These are phyloP conservation scores for Porites lobata DNA, from an alignment of 92 coral and sea anemone species.

Conservation along the genomic window DNA sequence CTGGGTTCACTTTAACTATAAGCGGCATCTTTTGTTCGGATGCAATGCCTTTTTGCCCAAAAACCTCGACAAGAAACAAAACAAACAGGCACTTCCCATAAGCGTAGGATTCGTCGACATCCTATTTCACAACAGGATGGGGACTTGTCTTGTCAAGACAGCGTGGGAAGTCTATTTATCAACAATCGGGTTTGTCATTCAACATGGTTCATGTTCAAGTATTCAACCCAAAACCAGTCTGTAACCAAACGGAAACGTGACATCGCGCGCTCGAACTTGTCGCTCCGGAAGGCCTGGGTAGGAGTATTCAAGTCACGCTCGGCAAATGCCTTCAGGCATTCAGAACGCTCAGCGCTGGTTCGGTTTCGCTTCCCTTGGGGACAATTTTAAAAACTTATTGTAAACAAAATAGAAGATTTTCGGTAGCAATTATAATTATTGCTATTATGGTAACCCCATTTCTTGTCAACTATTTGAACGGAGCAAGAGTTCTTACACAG, in stretches of 20 bases:
- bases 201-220: not conserved
- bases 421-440: not conserved
- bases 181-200: not conserved
- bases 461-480: constrained; percentile 51
- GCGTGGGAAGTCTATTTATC: not conserved
- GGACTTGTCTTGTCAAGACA: constrained; percentile 17
- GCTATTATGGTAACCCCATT: constrained; percentile 3
- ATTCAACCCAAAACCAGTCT: no score
- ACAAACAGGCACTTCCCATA: not conserved
- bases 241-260: not conserved
- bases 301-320: not conserved
- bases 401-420: no score
- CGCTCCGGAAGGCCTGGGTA: not conserved
- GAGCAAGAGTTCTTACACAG: constrained; percentile 53
- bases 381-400: not conserved
- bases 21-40: constrained; percentile 58
- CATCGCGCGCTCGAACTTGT: not conserved
- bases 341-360: no score
- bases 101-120: not conserved
- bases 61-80: not conserved
- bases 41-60: constrained; percentile 3
- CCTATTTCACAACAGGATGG: not conserved
- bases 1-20: constrained; percentile 70
- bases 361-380: not conserved
- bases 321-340: not conserved